A percentile compares a stretch with the other conserved stretches of the same genome.
Evolutionary conservation across 2,113 vertebrate genomes (phyloP).

Genomic region (Poeciliopsis turrubarensis): DNA sequence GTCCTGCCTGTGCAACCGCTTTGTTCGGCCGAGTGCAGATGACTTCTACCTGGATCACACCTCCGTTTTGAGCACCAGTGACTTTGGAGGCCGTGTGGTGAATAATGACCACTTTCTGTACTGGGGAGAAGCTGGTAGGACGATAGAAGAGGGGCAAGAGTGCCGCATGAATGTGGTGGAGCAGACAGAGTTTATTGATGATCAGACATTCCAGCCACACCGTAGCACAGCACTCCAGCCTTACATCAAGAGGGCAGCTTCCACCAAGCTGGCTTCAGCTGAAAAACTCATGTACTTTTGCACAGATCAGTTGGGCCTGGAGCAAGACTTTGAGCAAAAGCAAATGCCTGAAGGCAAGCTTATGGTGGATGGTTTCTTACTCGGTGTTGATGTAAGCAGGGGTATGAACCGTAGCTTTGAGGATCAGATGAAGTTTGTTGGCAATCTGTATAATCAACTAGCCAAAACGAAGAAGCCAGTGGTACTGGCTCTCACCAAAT

Average conservation of each 20-base stretch:
- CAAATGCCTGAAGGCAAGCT: slow-evolving; percentile 99
- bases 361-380: slow-evolving; percentile 91
- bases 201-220: slow-evolving; percentile 97
- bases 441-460: slow-evolving; percentile 93
- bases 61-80: slow-evolving; percentile 97
- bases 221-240: slow-evolving; percentile 96
- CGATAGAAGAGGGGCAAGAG: slow-evolving; percentile 90
- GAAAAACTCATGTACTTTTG: slow-evolving; percentile 99
- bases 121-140: slow-evolving; percentile 92
- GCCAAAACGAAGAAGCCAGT: slow-evolving; percentile 96
- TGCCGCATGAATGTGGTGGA: slow-evolving; percentile 94
- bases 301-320: slow-evolving; percentile 96
- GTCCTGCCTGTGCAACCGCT: slow-evolving; percentile 96
- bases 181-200: slow-evolving; percentile 98
- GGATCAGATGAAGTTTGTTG: slow-evolving; percentile 95
- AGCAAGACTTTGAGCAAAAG: slow-evolving; percentile 99
- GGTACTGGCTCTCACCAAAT: slow-evolving; percentile 93
- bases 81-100: slow-evolving; percentile 96
- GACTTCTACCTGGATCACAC: slow-evolving; percentile 97
- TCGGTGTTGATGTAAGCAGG: slow-evolving; percentile 93
- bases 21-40: slow-evolving; percentile 92
- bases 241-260: slow-evolving; percentile 94
- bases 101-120: slow-evolving; percentile 99
- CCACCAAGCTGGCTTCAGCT: slow-evolving; percentile 93
- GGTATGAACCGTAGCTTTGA: slow-evolving; percentile 98